Base-by-base conservation (phyloP, 1,140 invertebrate genomes). In the Drosophila guanche region DNA sequence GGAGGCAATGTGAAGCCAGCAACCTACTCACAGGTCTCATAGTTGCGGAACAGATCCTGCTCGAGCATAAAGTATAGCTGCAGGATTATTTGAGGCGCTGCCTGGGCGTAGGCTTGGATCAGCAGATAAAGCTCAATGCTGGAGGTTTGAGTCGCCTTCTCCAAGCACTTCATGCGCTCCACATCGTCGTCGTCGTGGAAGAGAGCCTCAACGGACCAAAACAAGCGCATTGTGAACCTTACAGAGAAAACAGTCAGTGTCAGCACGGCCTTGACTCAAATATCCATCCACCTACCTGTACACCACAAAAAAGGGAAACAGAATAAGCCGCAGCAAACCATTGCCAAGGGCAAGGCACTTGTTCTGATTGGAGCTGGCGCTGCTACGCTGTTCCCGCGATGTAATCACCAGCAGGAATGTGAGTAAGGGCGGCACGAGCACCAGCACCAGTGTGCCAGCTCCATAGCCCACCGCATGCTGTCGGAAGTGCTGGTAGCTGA, bases 81-180 rank as follows among this genome's bases (percentile, higher is more conserved):
- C 16, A 96, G 92, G 23, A 96, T 90, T 7, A 95, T 94, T 88
- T 95, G 94, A 0, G 95, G 95, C 6, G 94, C 94, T 4, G 94
- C 93, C 88, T 96, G 95, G 23, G 95, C 92, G 91, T 95, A 96
- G n/a, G 95, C 94, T 90, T 96, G 95, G 14, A 96, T 91, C 61
- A 96, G 94, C 58, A 95, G 93, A 81, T 95, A 96, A 4, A 96
- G 90, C 88, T 96, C 95, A 59, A 95, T 93, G 23, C 93, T 93
- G 40, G 94, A 94, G 10, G 95, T 94, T 43, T 93, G 90, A 2
- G 93, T 92, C 4, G 94, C 93, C 65, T 92, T 83, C 14, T 91
- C 80, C 43, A 95, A 79, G 48, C 94, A 94, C 66, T 94, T 93
- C 74, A 91, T 91, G 54, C 93, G 94, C 47, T 93, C 92, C 41